Evolutionary conservation across 2,888 invertebrate species (phyloP).

Genomic region (Caenorhabditis doughertyi): DNA sequence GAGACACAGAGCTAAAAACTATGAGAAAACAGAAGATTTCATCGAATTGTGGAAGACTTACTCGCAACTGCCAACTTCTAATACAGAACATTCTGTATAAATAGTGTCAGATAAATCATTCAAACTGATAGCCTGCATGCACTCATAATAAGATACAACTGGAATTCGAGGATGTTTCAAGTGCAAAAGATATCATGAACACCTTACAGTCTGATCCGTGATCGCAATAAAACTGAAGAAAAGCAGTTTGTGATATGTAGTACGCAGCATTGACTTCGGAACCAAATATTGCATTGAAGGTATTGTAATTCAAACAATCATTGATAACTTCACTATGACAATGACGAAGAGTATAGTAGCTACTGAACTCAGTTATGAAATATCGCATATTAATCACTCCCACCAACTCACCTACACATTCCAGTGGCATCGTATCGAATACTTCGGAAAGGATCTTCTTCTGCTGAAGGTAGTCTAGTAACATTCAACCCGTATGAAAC

Average conservation of each 20-base stretch:
- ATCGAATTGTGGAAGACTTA: conserved; percentile 4
- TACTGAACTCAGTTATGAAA: conserved; percentile 22
- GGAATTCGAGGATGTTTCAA: not conserved
- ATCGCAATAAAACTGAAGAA: conserved; percentile 58
- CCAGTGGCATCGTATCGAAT: conserved; percentile 47
- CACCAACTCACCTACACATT: conserved; percentile 47
- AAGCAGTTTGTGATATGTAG: conserved; percentile 57
- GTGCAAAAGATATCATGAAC: not conserved
- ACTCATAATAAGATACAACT: conserved; percentile 57
- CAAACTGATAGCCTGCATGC: conserved; percentile 43
- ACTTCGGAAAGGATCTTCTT: conserved; percentile 38
- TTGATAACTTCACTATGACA: conserved; percentile 52
- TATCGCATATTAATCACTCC: not conserved
- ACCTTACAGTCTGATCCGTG: conserved; percentile 53
- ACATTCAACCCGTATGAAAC: conserved; percentile 33
- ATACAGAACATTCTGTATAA: conserved; percentile 54
- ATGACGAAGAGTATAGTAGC: conserved; percentile 26
- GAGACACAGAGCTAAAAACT: conserved; percentile 48
- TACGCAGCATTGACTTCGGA: conserved; percentile 51
- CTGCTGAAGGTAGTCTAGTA: conserved; percentile 19
- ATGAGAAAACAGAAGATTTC: not conserved
- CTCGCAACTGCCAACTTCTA: conserved; percentile 62
- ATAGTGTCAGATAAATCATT: conserved; percentile 54
- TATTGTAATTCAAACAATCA: conserved; percentile 60
- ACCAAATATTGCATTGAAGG: conserved; percentile 42